Percentiles rank a stretch among this genome's conserved stretches.
Evolutionary conservation across 2,113 vertebrate genomes (phyloP).

Genomic region (Nannospalax galili): DNA sequence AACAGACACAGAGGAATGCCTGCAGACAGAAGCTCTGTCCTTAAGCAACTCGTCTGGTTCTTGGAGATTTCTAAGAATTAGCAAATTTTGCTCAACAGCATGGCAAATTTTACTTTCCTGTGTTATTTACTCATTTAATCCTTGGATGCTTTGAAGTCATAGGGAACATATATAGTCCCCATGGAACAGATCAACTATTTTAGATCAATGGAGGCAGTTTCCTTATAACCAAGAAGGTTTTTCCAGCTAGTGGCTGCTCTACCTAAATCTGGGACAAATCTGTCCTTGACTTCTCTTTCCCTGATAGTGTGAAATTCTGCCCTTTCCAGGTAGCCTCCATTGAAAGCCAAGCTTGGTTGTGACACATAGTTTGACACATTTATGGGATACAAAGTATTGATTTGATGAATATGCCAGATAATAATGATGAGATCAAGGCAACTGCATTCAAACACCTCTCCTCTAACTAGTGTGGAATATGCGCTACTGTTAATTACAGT

Average conservation of each 20-base stretch:
- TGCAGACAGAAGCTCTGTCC: neutral
- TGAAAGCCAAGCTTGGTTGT: neutral
- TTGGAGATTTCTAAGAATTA: neutral
- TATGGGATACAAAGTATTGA: neutral
- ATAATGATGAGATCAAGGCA: neutral
- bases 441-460: neutral
- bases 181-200: neutral
- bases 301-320: neutral
- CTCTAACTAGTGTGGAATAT: neutral
- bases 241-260: neutral
- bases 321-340: accelerated
- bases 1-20: neutral
- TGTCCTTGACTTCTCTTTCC: neutral
- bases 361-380: neutral
- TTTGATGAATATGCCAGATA: neutral
- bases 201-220: neutral
- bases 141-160: neutral
- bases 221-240: neutral
- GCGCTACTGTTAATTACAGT: neutral
- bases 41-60: neutral
- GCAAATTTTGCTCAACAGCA: neutral
- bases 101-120: neutral
- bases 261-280: neutral
- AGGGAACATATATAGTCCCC: neutral
- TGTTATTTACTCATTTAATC: neutral